Conservation (phyloP, 2,113 vertebrate genomes). For the Oryzias melastigma region DNA sequence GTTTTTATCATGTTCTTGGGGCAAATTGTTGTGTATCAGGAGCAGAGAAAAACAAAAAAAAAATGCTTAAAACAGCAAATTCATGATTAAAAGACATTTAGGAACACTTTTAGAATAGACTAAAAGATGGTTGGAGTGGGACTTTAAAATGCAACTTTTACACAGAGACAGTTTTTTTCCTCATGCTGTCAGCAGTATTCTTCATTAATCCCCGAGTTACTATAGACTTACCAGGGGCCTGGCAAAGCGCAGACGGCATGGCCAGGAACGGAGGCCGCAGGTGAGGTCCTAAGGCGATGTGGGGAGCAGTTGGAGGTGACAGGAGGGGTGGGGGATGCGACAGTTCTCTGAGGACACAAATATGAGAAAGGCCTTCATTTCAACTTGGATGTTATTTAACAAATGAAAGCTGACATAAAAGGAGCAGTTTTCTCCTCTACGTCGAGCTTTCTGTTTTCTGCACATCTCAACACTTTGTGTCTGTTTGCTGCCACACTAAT, state of each 20-base stretch:
- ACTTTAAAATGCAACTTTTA: too few species aligned
- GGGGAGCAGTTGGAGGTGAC: slow-evolving; percentile 89
- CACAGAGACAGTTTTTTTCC: background rate
- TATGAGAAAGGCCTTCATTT: slow-evolving; percentile 4
- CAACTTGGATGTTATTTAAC: background rate
- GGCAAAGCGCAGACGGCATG: slow-evolving; percentile 93
- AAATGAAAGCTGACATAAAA: background rate
- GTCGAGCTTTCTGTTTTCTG: slow-evolving; percentile 1
- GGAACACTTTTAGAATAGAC: too few species aligned
- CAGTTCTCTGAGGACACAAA: slow-evolving; percentile 83
- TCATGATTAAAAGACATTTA: too few species aligned
- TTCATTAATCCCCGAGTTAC: background rate
- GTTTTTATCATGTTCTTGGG: too few species aligned
- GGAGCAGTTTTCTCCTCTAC: background rate
- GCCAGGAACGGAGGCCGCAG: slow-evolving; percentile 93
- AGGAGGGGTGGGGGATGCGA: slow-evolving; percentile 90
- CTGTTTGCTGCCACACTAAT: slow-evolving; percentile 28
- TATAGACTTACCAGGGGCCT: slow-evolving; percentile 86
- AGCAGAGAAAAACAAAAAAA: too few species aligned
- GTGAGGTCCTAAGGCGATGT: slow-evolving; percentile 92
- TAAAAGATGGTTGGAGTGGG: too few species aligned
- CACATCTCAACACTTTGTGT: slow-evolving; percentile 8
- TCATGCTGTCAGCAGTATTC: background rate
- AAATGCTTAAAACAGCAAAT: too few species aligned
- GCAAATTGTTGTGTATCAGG: too few species aligned